Percentiles rank a stretch among this genome's conserved stretches.
Evolutionary conservation across 2,888 invertebrate genomes (phyloP).

Genomic region (Sussaba pulchella): DNA sequence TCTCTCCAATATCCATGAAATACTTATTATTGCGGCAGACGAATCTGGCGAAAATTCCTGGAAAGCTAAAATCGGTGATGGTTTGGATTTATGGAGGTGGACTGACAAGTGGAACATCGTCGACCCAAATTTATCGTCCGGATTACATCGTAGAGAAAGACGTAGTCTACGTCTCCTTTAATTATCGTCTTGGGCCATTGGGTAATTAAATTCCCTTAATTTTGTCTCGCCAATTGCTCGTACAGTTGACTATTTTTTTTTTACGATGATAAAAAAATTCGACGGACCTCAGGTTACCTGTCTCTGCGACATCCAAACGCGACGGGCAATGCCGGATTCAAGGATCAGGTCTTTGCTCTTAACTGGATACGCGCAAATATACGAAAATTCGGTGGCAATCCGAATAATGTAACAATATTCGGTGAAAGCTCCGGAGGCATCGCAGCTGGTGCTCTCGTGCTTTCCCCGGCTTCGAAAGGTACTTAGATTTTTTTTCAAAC

Average conservation of each 20-base stretch:
- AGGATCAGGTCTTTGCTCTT: constrained; percentile 85
- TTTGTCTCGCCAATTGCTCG: too few relatives aligned
- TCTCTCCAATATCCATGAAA: too few relatives aligned
- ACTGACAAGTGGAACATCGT: constrained; percentile 58
- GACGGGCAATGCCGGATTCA: constrained; percentile 77
- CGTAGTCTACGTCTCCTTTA: constrained; percentile 71
- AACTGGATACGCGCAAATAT: constrained; percentile 86
- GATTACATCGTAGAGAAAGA: constrained; percentile 73
- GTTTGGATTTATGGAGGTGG: constrained; percentile 73
- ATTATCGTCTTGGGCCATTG: constrained; percentile 71
- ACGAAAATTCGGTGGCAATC: constrained; percentile 85
- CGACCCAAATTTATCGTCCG: constrained; percentile 66
- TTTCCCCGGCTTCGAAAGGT: constrained; percentile 72
- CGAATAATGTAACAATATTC: constrained; percentile 85
- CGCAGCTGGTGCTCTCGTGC: constrained; percentile 69
- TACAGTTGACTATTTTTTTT: too few relatives aligned
- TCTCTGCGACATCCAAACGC: constrained; percentile 69
- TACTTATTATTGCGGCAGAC: neutral
- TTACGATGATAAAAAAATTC: too few relatives aligned
- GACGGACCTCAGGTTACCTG: constrained; percentile 69
- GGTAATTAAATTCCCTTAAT: constrained; percentile 62
- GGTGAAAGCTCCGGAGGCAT: constrained; percentile 86
- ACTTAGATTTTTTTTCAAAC: too few relatives aligned
- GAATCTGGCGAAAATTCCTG: neutral
- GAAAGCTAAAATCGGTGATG: constrained; percentile 64